phyloP scores from a whole-genome alignment of 2,797 vertebrate genomes.

The Limnodromus scolopaceus region DNA sequence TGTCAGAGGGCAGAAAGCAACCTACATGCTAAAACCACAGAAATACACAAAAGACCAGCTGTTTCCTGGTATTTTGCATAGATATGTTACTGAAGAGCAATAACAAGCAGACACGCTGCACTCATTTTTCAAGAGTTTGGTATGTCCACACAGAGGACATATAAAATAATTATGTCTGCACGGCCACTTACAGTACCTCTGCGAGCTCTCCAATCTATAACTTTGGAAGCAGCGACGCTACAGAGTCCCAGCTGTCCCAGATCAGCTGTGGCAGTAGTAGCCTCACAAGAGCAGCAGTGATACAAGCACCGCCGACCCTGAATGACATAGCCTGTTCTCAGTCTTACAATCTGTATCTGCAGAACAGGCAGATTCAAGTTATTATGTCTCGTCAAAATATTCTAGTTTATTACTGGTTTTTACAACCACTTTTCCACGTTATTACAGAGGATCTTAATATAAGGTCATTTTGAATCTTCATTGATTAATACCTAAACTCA shows the following conservation, averaged over 20 bases:
- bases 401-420: not conserved
- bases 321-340: not conserved
- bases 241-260: not conserved
- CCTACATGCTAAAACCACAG: not conserved
- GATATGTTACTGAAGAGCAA: not conserved
- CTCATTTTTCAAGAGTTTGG: not conserved
- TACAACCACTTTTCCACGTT: not conserved
- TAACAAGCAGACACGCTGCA: not conserved
- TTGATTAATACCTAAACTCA: not conserved
- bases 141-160: not conserved
- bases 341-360: not conserved
- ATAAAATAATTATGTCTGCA: not conserved
- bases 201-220: not conserved
- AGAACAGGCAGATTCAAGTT: not conserved
- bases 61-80: not conserved
- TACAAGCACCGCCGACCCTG: not conserved
- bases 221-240: accelerated
- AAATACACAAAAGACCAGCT: not conserved
- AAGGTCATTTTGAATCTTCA: not conserved
- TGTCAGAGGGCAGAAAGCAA: not conserved
- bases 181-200: not conserved
- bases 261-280: not conserved
- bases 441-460: not conserved
- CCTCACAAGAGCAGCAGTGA: not conserved
- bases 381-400: not conserved